Conservation (phyloP, 2,797 vertebrate species). For the Channa striata region DNA sequence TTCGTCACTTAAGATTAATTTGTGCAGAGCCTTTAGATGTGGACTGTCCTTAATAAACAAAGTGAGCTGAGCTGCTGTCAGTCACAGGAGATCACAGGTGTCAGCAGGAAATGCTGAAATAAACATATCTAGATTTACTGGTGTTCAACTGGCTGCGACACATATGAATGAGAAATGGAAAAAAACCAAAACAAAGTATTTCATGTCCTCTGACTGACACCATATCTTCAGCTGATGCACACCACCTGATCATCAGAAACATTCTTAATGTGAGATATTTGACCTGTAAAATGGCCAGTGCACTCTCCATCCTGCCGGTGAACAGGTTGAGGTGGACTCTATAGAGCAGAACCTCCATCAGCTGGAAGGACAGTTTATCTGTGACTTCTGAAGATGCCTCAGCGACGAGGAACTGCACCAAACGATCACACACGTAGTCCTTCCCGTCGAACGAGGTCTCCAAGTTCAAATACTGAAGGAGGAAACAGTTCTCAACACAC, state of each 20-base stretch:
- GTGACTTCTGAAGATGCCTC: conserved; percentile 65
- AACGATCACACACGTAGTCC: conserved; percentile 91
- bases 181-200: too few relatives aligned
- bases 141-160: too few relatives aligned
- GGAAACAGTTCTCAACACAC: background rate
- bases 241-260: background rate
- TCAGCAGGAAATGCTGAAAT: too few relatives aligned
- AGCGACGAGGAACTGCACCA: conserved; percentile 87
- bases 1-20: too few relatives aligned
- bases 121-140: too few relatives aligned
- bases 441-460: conserved; percentile 95
- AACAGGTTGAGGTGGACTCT: conserved; percentile 91
- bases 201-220: too few relatives aligned
- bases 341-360: conserved; percentile 93
- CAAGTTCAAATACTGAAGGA: conserved; percentile 88
- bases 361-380: conserved; percentile 89
- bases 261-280: background rate
- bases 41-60: too few relatives aligned
- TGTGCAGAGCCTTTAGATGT: too few relatives aligned
- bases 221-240: too few relatives aligned
- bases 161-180: too few relatives aligned
- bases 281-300: conserved; percentile 91
- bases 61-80: too few relatives aligned
- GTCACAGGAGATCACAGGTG: too few relatives aligned
- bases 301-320: conserved; percentile 89